phyloP scores from a whole-genome alignment of 2,113 vertebrate species.

The Benitochromis conjunctus region DNA sequence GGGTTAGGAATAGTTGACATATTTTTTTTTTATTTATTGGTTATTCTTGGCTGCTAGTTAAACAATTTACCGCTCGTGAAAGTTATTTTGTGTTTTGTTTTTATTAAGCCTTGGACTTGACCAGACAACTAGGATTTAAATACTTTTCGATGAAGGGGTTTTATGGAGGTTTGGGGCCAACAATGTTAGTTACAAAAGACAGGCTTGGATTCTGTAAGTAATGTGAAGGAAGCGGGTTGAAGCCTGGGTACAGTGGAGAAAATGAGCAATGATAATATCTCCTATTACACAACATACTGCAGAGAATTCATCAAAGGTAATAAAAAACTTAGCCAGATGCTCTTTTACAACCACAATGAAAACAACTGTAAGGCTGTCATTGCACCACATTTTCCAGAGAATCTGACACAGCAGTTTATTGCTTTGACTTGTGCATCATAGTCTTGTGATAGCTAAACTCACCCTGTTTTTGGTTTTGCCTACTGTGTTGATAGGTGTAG shows the following conservation, averaged over 20 bases:
- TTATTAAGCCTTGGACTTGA: not conserved
- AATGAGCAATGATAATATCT: not conserved
- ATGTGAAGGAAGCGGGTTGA: not conserved
- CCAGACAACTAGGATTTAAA: not conserved
- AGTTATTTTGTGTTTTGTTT: not conserved
- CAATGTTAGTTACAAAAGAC: not conserved
- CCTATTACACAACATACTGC: not conserved
- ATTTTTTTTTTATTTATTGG: not conserved
- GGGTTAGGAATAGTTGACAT: not conserved
- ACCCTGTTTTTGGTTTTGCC: not conserved
- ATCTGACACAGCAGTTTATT: not conserved
- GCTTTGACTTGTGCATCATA: not conserved
- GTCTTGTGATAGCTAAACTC: not conserved
- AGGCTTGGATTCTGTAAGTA: not conserved
- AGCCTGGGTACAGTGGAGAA: not conserved
- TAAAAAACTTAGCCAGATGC: not conserved
- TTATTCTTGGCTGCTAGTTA: not conserved
- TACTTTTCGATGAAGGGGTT: not conserved
- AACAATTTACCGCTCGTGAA: not conserved
- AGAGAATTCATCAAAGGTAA: not conserved
- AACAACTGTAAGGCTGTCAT: not conserved
- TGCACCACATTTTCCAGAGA: not conserved
- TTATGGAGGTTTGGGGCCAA: not conserved
- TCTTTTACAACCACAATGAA: slow-evolving; percentile 8
- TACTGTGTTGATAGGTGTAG: not conserved